Evolutionary conservation across 2,888 invertebrate genomes (phyloP), one percentile per base, ranked within the genome.

Genomic region (Andrena bicolor): DNA sequence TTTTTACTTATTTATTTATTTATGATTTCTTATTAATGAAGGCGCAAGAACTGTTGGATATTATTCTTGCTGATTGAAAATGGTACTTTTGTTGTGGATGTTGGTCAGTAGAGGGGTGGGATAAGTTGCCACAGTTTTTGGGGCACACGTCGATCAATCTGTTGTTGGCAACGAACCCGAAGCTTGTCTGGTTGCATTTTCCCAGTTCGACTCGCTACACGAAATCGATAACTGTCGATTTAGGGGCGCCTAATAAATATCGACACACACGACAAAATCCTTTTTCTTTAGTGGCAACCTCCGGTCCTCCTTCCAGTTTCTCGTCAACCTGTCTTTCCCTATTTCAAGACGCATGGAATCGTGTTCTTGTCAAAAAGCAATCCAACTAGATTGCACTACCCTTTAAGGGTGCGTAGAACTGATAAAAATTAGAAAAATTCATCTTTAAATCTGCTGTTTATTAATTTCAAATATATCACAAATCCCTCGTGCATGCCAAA

Each of bases 161-260:
- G 3, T 16, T 13, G 35, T 35, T 20, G 20, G 20, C n/a, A n/a
- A 41, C 20, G 16, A 28, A 65, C 30, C 49, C 53, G 30, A 2
- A 1, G 61, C 30, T 48, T 13, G 30, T 10, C n/a, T 4, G 16
- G 28, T 10, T 53, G 30, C 56, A 32, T 23, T 66, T 13, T 48
- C 41, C 16, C 28, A 10, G n/a, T 48, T 72, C 41, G 71, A 66
- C 28, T 60, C n/a, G 32, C 53, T 51, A 30, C 23, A 6, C 16
- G 32, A 10, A 53, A 53, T 63, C 76, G 76, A 82, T 78, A 76
- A 78, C 61, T 63, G 66, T 85, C 79, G 65, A 2, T 16, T 49
- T 26, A 10, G 16, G 30, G 30, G 20, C 48, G 65, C 23, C 63
- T 79, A 76, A 85, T 82, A 79, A 79, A 84, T 85, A 85, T 85